These are phyloP conservation scores for Muntiacus reevesi DNA, from an alignment of 2,113 vertebrate species.

Conservation along the genomic window DNA sequence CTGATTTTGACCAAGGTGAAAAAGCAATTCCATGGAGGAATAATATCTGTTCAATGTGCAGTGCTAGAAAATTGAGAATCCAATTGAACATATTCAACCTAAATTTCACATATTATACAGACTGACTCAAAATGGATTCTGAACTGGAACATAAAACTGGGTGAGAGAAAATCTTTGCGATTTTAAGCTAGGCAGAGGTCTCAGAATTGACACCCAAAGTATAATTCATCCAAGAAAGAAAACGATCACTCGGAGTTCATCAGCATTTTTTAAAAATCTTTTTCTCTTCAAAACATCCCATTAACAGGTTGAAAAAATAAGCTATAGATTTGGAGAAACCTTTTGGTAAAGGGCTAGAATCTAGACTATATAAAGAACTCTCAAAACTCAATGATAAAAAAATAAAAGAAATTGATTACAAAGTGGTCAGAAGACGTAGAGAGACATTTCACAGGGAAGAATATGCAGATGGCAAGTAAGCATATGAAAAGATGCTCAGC, in stretches of 20 bases:
- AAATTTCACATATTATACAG: not conserved
- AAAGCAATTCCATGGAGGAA: not conserved
- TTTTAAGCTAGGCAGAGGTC: not conserved
- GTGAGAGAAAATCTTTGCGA: not conserved
- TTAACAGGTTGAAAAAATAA: not conserved
- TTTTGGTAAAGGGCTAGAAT: not conserved
- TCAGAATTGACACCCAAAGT: not conserved
- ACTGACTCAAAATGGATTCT: not conserved
- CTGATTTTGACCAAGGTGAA: slow-evolving; percentile 3
- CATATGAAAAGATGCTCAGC: not conserved
- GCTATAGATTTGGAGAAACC: not conserved
- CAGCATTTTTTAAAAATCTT: not conserved
- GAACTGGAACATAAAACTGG: not conserved
- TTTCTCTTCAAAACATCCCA: not conserved
- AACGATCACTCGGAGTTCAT: not conserved
- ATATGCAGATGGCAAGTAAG: not conserved
- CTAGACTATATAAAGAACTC: not conserved
- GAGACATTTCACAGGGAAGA: not conserved
- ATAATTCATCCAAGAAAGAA: not conserved
- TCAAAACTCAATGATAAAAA: not conserved
- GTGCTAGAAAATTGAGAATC: not conserved
- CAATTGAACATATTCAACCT: not conserved
- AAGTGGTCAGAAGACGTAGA: not conserved
- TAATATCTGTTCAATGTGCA: not conserved
- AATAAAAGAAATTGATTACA: not conserved